Conservation (phyloP, 2,888 invertebrate species). For the Sarcophaga subvicina region DNA sequence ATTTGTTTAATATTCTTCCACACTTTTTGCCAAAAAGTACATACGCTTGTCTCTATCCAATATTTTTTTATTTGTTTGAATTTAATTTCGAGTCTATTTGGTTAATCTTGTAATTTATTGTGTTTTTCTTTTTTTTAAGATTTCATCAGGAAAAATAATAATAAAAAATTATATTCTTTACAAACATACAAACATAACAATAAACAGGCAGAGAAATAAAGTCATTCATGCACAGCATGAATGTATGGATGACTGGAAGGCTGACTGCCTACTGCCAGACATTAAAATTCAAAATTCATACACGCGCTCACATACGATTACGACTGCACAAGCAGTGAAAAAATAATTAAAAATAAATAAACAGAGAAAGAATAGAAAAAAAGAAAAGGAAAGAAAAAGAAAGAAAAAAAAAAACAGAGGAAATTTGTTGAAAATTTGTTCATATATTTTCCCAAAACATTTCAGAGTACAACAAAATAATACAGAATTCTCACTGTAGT, state of each 20-base stretch:
- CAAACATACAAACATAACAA: background rate
- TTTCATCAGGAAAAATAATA: constrained; percentile 45
- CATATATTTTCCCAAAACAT: too few species aligned
- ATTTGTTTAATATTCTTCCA: too few species aligned
- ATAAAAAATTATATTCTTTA: too few species aligned
- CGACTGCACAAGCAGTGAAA: background rate
- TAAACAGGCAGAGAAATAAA: constrained; percentile 3
- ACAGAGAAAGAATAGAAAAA: too few species aligned
- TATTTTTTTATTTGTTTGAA: too few species aligned
- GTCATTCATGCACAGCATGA: constrained; percentile 27
- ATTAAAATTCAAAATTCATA: constrained; percentile 6
- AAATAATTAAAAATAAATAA: background rate
- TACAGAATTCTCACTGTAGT: too few species aligned
- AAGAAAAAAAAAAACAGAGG: background rate
- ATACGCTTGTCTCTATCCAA: too few species aligned
- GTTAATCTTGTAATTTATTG: background rate
- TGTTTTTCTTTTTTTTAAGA: constrained; percentile 36
- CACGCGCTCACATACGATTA: background rate
- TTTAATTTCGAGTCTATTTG: too few species aligned
- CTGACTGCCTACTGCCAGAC: background rate
- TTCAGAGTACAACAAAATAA: too few species aligned
- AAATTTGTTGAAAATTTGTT: background rate
- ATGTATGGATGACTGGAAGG: background rate
- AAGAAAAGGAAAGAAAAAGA: background rate
- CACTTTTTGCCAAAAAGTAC: too few species aligned